Conservation (phyloP, 2,113 vertebrate genomes). For the Excalfactoria chinensis region DNA sequence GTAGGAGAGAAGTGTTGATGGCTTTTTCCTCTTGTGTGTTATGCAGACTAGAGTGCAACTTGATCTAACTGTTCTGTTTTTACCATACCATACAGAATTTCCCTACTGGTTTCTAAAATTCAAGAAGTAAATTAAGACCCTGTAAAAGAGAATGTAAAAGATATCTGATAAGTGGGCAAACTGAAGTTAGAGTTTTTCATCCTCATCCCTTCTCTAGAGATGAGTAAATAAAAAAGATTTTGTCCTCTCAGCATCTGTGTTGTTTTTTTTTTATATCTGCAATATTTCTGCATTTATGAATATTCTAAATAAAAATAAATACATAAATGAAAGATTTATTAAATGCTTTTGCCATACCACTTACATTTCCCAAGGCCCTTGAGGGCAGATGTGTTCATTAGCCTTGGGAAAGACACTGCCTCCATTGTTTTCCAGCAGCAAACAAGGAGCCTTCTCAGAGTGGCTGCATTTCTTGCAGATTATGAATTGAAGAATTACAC, state of each 20-base stretch:
- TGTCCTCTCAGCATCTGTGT: not conserved
- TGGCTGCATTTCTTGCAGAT: not conserved
- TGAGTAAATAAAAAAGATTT: not conserved
- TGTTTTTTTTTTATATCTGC: not conserved
- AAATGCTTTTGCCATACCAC: not conserved
- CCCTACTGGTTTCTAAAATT: not conserved
- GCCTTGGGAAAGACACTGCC: not conserved
- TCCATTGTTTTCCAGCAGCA: not conserved
- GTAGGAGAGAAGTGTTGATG: not conserved
- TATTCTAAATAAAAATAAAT: not conserved
- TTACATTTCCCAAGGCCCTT: not conserved
- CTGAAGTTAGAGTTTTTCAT: not conserved
- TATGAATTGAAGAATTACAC: not conserved
- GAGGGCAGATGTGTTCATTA: not conserved
- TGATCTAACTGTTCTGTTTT: not conserved
- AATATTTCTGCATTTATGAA: not conserved
- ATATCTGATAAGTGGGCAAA: accelerated
- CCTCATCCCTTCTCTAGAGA: not conserved
- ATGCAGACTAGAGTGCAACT: not conserved
- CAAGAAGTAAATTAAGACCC: not conserved
- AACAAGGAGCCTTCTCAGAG: not conserved
- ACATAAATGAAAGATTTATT: not conserved
- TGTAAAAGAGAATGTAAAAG: not conserved
- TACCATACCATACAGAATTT: not conserved
- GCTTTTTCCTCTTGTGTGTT: not conserved